Evolutionary conservation across 53 echinoderm and acorn worm genomes (phyloP).

Genomic region (Glandiceps talaboti): DNA sequence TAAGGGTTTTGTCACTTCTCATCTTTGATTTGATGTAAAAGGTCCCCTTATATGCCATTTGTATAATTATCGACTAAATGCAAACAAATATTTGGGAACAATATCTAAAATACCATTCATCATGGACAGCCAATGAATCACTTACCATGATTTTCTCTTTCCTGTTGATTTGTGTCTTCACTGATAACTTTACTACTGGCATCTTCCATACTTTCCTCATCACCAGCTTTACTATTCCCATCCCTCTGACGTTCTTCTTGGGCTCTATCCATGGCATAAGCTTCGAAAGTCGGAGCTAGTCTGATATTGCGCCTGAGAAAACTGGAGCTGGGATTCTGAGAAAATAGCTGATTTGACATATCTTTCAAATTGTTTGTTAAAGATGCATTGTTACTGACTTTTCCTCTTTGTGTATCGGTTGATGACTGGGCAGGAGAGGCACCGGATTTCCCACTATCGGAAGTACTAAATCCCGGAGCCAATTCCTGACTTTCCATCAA

Average conservation of each 20-base stretch:
- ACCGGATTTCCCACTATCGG: neutral
- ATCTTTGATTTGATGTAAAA: too few relatives aligned
- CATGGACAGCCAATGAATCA: neutral
- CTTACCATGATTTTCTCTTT: neutral
- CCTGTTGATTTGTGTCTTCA: neutral
- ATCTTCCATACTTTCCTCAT: neutral
- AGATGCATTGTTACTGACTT: constrained; percentile 16
- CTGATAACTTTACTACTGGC: neutral
- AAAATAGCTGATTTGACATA: constrained; percentile 73
- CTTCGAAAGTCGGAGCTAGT: constrained; percentile 91
- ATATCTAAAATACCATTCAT: too few relatives aligned
- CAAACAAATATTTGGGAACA: too few relatives aligned
- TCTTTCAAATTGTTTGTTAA: constrained; percentile 54
- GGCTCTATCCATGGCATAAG: constrained; percentile 45
- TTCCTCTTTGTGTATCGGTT: neutral
- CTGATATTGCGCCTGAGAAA: constrained; percentile 73
- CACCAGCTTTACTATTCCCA: neutral
- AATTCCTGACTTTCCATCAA: constrained; percentile 84
- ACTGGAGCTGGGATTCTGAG: constrained; percentile 49
- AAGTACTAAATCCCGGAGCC: constrained; percentile 33
- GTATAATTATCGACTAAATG: too few relatives aligned
- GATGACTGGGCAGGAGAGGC: neutral
- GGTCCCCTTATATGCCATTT: too few relatives aligned
- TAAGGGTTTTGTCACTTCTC: too few relatives aligned
- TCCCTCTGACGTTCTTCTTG: neutral